A percentile compares a stretch with the other conserved stretches of the same genome.
These are phyloP conservation scores for Ochropleura plecta DNA, from an alignment of 2,888 invertebrate species.

Conservation along the genomic window DNA sequence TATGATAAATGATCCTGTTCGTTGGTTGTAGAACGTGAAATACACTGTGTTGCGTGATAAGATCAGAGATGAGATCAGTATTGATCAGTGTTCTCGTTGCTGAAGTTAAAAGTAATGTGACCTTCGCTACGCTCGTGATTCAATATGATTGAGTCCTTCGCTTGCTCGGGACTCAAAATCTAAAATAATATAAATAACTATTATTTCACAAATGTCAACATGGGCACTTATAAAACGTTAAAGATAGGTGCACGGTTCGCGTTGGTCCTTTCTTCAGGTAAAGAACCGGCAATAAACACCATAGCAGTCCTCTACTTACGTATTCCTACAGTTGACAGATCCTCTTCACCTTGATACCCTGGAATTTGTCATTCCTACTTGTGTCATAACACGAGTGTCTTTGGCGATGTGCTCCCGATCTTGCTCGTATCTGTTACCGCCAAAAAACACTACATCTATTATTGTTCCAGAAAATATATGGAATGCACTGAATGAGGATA, in stretches of 20 bases:
- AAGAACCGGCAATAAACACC: neutral
- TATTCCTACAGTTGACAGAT: neutral
- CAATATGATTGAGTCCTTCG: no score
- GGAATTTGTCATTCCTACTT: neutral
- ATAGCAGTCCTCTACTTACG: neutral
- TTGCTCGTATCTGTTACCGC: neutral
- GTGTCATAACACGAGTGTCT: no score
- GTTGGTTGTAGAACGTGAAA: no score
- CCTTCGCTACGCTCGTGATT: no score
- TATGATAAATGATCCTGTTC: no score
- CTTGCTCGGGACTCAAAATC: no score
- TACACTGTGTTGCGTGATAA: no score
- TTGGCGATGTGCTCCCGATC: neutral
- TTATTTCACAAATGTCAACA: neutral
- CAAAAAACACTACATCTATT: neutral
- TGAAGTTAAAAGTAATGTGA: no score
- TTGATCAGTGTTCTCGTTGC: no score
- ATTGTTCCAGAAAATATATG: conserved; percentile 73
- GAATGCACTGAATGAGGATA: conserved; percentile 71
- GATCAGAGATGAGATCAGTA: no score
- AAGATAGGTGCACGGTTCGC: neutral
- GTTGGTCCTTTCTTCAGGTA: neutral
- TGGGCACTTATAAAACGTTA: neutral
- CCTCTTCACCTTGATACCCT: neutral
- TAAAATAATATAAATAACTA: no score